These are phyloP conservation scores for Ceratitis capitata DNA, from an alignment of 1,140 invertebrate species.

Conservation along the genomic window DNA sequence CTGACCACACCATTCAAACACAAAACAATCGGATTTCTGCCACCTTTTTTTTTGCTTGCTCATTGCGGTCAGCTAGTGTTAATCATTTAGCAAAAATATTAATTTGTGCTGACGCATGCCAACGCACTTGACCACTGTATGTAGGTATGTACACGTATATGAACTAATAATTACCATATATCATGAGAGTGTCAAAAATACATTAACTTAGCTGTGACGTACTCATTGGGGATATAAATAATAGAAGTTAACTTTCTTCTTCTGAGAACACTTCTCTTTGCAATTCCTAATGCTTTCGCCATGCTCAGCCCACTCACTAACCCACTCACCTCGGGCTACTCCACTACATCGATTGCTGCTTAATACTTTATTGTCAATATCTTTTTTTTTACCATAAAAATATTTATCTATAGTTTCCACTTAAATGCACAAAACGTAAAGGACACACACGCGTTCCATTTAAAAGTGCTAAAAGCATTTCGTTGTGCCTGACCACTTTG, in stretches of 20 bases:
- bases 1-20: not conserved
- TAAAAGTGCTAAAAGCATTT: not conserved
- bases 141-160: conserved; percentile 29
- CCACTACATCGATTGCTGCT: not conserved
- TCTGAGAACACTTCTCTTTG: not conserved
- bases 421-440: conserved; percentile 54
- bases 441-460: not conserved
- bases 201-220: not conserved
- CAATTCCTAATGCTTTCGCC: too few relatives aligned
- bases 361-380: not conserved
- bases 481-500: conserved; percentile 7
- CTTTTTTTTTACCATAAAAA: conserved; percentile 54
- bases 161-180: not conserved
- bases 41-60: not conserved
- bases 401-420: conserved; percentile 64
- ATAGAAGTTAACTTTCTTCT: not conserved
- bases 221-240: not conserved
- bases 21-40: not conserved
- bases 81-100: not conserved
- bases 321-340: conserved; percentile 7
- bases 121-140: not conserved
- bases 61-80: not conserved
- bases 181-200: not conserved
- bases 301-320: not conserved
- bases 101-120: conserved; percentile 11